phyloP scores from a whole-genome alignment of 2,888 invertebrate genomes.

The Melinaea menophilus region DNA sequence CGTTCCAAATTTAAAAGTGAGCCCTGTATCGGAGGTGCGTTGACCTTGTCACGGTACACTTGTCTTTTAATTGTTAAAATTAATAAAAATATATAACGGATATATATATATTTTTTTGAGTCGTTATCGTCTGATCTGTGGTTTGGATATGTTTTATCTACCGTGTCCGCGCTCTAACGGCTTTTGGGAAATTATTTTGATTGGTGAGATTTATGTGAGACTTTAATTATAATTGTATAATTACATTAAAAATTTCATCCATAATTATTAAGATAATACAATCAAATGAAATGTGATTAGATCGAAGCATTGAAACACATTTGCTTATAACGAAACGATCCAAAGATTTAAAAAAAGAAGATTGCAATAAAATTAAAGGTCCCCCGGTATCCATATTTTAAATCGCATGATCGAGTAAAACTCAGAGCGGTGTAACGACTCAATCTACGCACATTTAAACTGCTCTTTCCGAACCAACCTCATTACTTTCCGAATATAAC shows the following conservation, averaged over 20 bases:
- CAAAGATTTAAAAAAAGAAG: not conserved
- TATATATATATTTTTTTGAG: conserved; percentile 28
- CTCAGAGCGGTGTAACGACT: conserved; percentile 62
- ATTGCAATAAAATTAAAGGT: conserved; percentile 19
- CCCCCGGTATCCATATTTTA: conserved; percentile 14
- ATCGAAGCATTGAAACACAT: not conserved
- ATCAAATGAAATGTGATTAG: not conserved
- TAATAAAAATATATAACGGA: conserved; percentile 36
- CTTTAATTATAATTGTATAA: conserved; percentile 4
- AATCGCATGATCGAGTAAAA: conserved; percentile 38
- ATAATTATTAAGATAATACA: too few species aligned
- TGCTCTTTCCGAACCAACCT: conserved; percentile 76
- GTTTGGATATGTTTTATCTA: conserved; percentile 55
- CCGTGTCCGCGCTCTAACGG: conserved; percentile 57
- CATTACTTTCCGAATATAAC: conserved; percentile 77
- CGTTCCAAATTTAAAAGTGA: conserved; percentile 34
- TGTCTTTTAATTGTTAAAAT: conserved; percentile 67
- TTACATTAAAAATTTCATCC: not conserved
- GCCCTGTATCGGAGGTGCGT: conserved; percentile 44
- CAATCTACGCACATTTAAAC: conserved; percentile 76
- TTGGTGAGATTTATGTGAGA: conserved; percentile 8
- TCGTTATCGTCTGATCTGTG: conserved; percentile 31
- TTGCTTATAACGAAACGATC: not conserved
- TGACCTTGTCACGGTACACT: conserved; percentile 70
- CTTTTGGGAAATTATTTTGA: conserved; percentile 16